These are phyloP conservation scores for Drosophila fulvimacula DNA, from an alignment of 2,888 invertebrate species.

Conservation along the genomic window DNA sequence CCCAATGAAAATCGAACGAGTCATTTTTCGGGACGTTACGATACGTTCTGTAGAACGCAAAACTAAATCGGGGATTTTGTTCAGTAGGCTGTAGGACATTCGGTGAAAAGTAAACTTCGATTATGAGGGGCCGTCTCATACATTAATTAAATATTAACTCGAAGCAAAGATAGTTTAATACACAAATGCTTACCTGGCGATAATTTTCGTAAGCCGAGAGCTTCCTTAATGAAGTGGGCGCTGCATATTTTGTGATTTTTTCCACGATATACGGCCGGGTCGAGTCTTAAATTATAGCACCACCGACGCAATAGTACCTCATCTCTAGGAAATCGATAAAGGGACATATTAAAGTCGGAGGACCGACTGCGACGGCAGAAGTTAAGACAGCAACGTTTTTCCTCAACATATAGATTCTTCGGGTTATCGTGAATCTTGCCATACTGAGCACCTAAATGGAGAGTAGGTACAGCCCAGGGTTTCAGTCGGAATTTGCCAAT, in stretches of 20 bases:
- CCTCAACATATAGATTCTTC: conserved; percentile 78
- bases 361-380: conserved; percentile 81
- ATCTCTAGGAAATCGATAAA: conserved; percentile 81
- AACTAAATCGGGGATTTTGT: no score
- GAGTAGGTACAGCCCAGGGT: conserved; percentile 82
- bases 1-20: no score
- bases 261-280: conserved; percentile 79
- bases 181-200: conserved; percentile 67
- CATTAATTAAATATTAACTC: no score
- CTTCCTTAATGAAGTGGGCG: conserved; percentile 82
- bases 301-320: conserved; percentile 78
- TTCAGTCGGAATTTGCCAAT: conserved; percentile 82
- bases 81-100: no score
- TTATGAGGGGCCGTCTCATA: no score
- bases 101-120: no score
- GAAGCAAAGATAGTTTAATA: no score
- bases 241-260: conserved; percentile 83
- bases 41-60: no score
- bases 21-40: no score
- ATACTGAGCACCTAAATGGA: conserved; percentile 80
- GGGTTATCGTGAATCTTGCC: conserved; percentile 82
- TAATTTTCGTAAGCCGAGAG: conserved; percentile 77
- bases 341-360: conserved; percentile 80
- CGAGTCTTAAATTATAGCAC: conserved; percentile 81
- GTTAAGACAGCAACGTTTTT: conserved; percentile 81